These are phyloP conservation scores for Rhamnusium bicolor DNA, from an alignment of 2,888 invertebrate species.

Conservation along the genomic window DNA sequence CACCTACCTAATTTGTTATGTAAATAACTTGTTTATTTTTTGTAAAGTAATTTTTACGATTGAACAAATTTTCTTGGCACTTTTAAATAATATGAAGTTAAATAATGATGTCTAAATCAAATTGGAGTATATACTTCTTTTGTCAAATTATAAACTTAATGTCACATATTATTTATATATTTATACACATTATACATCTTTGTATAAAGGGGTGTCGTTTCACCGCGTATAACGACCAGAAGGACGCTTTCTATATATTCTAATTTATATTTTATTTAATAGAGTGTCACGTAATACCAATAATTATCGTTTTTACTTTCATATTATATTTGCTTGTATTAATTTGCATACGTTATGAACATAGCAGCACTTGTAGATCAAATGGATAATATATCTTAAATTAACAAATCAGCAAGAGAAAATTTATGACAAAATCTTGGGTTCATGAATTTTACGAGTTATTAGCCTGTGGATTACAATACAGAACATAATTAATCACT, in stretches of 20 bases:
- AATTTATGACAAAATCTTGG: slow-evolving; percentile 14
- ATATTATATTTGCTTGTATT: neutral
- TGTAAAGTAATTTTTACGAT: too few relatives aligned
- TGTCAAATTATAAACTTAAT: too few relatives aligned
- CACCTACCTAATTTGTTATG: too few relatives aligned
- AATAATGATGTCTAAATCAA: too few relatives aligned
- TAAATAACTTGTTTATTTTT: too few relatives aligned
- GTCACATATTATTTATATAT: too few relatives aligned
- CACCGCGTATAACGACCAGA: neutral
- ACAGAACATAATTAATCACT: neutral
- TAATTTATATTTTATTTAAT: neutral
- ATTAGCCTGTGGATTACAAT: slow-evolving; percentile 1
- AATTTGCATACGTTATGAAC: slow-evolving; percentile 8
- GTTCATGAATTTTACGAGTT: neutral
- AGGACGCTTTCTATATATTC: slow-evolving; percentile 19
- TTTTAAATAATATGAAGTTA: too few relatives aligned
- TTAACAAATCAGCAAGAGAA: slow-evolving; percentile 15
- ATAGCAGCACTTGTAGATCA: neutral
- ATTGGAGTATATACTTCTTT: too few relatives aligned
- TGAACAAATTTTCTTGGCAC: too few relatives aligned
- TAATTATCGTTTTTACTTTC: slow-evolving; percentile 8
- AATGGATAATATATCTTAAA: slow-evolving; percentile 11
- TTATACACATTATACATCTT: too few relatives aligned
- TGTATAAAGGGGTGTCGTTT: too few relatives aligned
- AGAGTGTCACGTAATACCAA: slow-evolving; percentile 1